A percentile compares a stretch with the other conserved stretches of the same genome.
These are phyloP conservation scores for Sus scrofa DNA, from an alignment of 2,113 vertebrate genomes.

Conservation along the genomic window T2T-Sscrofa CM000812.6:145826001-145826500, in stretches of 20 bases:
- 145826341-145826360: background rate
- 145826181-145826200: background rate
- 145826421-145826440: background rate
- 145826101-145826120: conserved; percentile 19
- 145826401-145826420: background rate
- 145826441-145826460: background rate
- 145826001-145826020: background rate
- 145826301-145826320: background rate
- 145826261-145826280: background rate
- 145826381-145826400: background rate
- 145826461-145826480: background rate
- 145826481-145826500: background rate
- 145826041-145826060: background rate
- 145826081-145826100: background rate
- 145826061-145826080: conserved; percentile 9
- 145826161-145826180: background rate
- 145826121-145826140: background rate
- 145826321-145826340: background rate
- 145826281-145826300: background rate
- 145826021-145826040: conserved; percentile 8
- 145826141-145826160: background rate
- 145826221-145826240: background rate
- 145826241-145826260: background rate
- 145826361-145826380: background rate
- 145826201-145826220: background rate